Conservation (phyloP, 2,888 invertebrate species). For the Microctonus aethiopoides region DNA sequence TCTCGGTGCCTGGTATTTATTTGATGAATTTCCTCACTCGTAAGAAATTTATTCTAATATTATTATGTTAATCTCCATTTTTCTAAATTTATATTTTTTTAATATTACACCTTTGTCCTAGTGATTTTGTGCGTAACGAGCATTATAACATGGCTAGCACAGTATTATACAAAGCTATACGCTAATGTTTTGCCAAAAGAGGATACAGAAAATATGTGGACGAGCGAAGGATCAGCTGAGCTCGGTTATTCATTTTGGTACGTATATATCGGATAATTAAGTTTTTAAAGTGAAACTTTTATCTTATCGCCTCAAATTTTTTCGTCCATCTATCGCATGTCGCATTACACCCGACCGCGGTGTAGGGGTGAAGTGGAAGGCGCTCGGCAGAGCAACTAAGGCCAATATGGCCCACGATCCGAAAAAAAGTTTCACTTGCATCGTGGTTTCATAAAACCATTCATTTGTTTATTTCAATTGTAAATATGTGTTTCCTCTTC, state of each 20-base stretch:
- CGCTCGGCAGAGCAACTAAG: no score
- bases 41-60: slow-evolving; percentile 68
- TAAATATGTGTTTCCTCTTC: no score
- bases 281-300: no score
- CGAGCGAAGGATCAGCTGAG: slow-evolving; percentile 82
- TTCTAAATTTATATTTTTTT: slow-evolving; percentile 61
- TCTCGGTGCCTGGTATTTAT: slow-evolving; percentile 78
- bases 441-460: no score
- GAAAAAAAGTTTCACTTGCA: no score
- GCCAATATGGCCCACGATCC: no score
- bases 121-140: slow-evolving; percentile 82
- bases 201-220: slow-evolving; percentile 84
- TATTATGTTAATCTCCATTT: slow-evolving; percentile 68
- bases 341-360: no score
- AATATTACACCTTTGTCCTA: slow-evolving; percentile 65
- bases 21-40: slow-evolving; percentile 83
- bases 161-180: slow-evolving; percentile 84
- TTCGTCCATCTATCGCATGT: no score
- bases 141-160: slow-evolving; percentile 84
- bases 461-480: no score
- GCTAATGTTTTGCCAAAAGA: slow-evolving; percentile 85
- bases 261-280: slow-evolving; percentile 32
- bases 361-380: no score
- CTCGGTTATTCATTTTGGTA: slow-evolving; percentile 91
- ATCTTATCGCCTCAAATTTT: no score